Conservation (phyloP, 2,113 vertebrate genomes). For the Stictonetta naevosa region DNA sequence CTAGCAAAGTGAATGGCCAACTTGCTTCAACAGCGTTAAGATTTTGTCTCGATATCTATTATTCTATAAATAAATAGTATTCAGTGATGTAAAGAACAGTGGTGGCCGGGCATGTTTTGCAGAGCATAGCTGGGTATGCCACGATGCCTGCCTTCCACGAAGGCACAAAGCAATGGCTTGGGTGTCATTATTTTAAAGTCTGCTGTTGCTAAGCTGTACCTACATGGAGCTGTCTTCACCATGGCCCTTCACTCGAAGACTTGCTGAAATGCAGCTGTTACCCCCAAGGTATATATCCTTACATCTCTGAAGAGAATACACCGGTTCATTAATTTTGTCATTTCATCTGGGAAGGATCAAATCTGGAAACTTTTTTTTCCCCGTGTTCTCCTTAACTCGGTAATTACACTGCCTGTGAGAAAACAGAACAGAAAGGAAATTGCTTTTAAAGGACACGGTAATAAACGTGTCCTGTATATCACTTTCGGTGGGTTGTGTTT, state of each 20-base stretch:
- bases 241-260: slow-evolving; percentile 4
- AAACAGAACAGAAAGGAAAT: slow-evolving; percentile 68
- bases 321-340: slow-evolving; percentile 45
- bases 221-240: neutral
- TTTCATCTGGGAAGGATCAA: slow-evolving; percentile 67
- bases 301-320: slow-evolving; percentile 18
- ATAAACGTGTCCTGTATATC: slow-evolving; percentile 57
- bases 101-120: neutral
- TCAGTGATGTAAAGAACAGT: neutral
- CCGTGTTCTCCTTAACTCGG: slow-evolving; percentile 20
- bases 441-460: slow-evolving; percentile 53
- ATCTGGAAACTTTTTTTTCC: slow-evolving; percentile 2
- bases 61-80: neutral
- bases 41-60: neutral
- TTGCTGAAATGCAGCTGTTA: slow-evolving; percentile 57
- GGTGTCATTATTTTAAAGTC: neutral
- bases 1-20: neutral
- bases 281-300: slow-evolving; percentile 18
- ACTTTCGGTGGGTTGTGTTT: slow-evolving; percentile 25
- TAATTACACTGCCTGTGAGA: slow-evolving; percentile 61
- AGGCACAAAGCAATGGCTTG: neutral
- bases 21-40: neutral
- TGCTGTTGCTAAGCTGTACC: neutral
- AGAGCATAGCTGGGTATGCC: neutral
- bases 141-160: neutral